Percentiles rank a stretch among this genome's conserved stretches.
These are phyloP conservation scores for Chirona hameri DNA, from an alignment of 2,888 invertebrate species.

Conservation along the genomic window DNA sequence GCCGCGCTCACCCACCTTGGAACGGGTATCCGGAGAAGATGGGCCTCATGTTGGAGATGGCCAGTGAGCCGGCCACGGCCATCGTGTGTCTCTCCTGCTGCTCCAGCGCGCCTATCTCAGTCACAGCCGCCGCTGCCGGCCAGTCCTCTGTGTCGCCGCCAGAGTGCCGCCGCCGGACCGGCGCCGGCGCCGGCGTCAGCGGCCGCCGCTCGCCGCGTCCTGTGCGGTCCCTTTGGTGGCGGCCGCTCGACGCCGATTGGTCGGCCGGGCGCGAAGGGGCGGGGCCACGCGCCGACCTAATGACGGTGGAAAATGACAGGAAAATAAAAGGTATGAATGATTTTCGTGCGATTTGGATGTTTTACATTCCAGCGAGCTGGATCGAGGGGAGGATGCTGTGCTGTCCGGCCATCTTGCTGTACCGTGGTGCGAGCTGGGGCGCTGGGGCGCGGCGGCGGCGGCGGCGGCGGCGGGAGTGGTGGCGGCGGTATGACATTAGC, in stretches of 20 bases:
- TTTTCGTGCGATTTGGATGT: conserved; percentile 4
- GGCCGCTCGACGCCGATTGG: conserved; percentile 13
- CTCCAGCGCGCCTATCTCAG: neutral
- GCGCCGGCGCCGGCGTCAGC: neutral
- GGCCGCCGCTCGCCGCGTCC: neutral
- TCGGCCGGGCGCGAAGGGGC: conserved; percentile 22
- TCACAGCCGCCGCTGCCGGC: neutral
- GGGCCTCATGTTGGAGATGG: conserved; percentile 32
- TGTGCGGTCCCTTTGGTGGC: conserved; percentile 12
- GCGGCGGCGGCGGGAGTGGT: neutral
- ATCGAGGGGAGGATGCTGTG: neutral
- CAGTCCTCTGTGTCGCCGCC: neutral
- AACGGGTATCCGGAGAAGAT: conserved; percentile 33
- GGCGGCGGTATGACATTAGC: neutral
- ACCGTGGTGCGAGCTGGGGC: neutral
- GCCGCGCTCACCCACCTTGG: conserved; percentile 25
- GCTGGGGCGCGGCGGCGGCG: neutral
- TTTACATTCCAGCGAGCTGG: conserved; percentile 11
- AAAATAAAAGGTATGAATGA: conserved; percentile 30
- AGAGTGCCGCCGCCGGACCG: neutral
- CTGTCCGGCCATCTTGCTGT: neutral
- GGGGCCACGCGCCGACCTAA: conserved; percentile 1
- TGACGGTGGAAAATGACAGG: conserved; percentile 28
- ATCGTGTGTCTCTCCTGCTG: neutral
- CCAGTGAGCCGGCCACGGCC: conserved; percentile 8